Percentiles rank a stretch among this genome's conserved stretches.
These are phyloP conservation scores for Pipistrellus pipistrellus DNA, from an alignment of 2,797 vertebrate genomes.

Conservation along the genomic window DNA sequence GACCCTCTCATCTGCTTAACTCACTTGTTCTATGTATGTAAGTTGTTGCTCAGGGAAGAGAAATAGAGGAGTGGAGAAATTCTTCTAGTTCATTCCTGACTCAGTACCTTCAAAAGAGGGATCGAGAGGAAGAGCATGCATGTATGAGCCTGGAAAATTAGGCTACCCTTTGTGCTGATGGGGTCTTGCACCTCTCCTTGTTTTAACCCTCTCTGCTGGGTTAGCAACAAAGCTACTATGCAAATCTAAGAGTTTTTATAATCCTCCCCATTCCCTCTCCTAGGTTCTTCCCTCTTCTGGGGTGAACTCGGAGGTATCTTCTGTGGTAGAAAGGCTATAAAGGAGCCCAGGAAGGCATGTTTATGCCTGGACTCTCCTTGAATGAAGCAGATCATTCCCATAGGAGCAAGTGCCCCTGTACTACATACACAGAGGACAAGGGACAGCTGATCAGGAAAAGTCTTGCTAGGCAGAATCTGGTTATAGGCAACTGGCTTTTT, in stretches of 20 bases:
- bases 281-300: background rate
- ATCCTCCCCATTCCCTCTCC: background rate
- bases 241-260: background rate
- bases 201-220: background rate
- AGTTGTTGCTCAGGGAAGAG: background rate
- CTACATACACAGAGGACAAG: background rate
- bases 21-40: background rate
- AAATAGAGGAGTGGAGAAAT: background rate
- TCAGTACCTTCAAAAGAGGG: background rate
- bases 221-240: background rate
- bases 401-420: background rate
- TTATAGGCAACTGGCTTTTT: slow-evolving; percentile 32
- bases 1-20: background rate
- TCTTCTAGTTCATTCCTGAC: background rate
- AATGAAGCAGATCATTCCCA: background rate
- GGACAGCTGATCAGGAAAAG: background rate
- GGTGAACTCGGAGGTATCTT: background rate
- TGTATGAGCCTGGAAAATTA: background rate
- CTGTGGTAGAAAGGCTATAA: background rate
- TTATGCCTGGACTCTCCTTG: background rate
- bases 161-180: background rate
- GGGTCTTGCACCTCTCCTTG: background rate
- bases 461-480: background rate
- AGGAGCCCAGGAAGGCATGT: background rate
- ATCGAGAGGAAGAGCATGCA: background rate